Evolutionary conservation across 2,888 invertebrate species (phyloP), one percentile per base, ranked within the genome.

Genomic region (Melieria omissa): DNA sequence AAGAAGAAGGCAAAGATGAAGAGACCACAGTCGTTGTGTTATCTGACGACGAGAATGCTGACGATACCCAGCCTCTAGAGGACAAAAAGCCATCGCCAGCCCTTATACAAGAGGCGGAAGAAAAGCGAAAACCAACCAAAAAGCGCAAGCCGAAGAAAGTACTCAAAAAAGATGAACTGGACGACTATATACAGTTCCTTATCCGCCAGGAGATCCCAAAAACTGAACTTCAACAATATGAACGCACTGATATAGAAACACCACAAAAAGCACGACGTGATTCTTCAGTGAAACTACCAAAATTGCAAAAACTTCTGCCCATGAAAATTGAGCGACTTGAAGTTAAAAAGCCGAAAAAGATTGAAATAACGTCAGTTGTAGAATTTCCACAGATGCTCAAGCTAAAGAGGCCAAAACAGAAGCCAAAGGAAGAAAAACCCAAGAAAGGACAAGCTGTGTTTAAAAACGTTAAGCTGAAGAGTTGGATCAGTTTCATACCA

Each of bases 391-490:
- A 90, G 70, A 89, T 91, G 84, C 87, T 93, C 4, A 93, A 93
- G 86, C 86, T 94, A 5, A 93, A 89, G 80, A 79, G 80, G 62
- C 84, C 85, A 4, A 83, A 85, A 47, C 85, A 85, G 72, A 82
- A 80, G 54, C 84, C 84, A 4, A 80, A 81, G 66, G 78, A 78
- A n/a, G 80, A 82, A 12, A 93, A 92, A 81, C 87, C 89, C 3
- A 79, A 86, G 45, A 79, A 87, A 29, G 84, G 86, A 9, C 87
- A 89, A 75, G 88, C 89, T 9, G 89, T 90, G 77, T 85, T 93
- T 70, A 93, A 92, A 0, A 92, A 92, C 84, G 88, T 92, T 66
- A 89, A 92, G 80, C 86, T 94, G 0, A 93, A 92, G 80, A 93
- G 93, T 83, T 89, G 92, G 76, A 92, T 94, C n/a, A 89, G 87